Evolutionary conservation across 1,140 invertebrate genomes (phyloP).

Genomic region (Philotrypesis tridentata): DNA sequence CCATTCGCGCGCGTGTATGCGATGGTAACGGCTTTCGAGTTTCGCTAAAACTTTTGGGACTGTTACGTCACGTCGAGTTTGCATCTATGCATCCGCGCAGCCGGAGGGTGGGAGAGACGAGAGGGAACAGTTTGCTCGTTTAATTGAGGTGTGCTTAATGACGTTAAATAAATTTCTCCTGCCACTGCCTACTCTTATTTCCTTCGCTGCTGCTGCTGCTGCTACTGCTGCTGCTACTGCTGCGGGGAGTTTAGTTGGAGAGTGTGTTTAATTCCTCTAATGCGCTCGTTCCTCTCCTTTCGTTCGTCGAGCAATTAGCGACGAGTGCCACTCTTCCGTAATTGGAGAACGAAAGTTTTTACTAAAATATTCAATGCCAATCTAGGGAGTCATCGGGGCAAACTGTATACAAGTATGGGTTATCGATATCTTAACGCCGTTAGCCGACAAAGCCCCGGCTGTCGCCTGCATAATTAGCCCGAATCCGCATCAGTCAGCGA

Average conservation of each 20-base stretch:
- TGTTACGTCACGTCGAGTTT: neutral
- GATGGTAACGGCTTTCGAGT: neutral
- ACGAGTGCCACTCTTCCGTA: neutral
- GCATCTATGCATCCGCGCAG: neutral
- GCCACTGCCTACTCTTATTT: neutral
- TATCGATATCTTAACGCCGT: neutral
- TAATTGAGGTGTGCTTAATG: conserved; percentile 23
- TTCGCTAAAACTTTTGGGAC: conserved; percentile 15
- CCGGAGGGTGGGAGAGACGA: neutral
- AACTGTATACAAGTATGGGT: too few relatives aligned
- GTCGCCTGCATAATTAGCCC: conserved; percentile 25
- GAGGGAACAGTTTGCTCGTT: conserved; percentile 22
- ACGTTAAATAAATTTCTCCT: neutral
- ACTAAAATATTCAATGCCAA: too few relatives aligned
- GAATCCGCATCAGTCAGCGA: conserved; percentile 22
- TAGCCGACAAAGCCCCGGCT: neutral
- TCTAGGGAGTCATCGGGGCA: neutral
- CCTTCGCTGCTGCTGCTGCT: conserved; percentile 8
- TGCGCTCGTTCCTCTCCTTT: neutral
- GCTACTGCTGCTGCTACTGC: too few relatives aligned
- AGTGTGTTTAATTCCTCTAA: neutral
- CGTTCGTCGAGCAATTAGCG: neutral
- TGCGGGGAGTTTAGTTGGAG: neutral
- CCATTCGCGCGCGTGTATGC: neutral
- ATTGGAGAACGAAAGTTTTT: too few relatives aligned